Evolutionary conservation across 2,113 vertebrate genomes (phyloP), one percentile per base, ranked within the genome.

Genomic region (Sigmodon hispidus): DNA sequence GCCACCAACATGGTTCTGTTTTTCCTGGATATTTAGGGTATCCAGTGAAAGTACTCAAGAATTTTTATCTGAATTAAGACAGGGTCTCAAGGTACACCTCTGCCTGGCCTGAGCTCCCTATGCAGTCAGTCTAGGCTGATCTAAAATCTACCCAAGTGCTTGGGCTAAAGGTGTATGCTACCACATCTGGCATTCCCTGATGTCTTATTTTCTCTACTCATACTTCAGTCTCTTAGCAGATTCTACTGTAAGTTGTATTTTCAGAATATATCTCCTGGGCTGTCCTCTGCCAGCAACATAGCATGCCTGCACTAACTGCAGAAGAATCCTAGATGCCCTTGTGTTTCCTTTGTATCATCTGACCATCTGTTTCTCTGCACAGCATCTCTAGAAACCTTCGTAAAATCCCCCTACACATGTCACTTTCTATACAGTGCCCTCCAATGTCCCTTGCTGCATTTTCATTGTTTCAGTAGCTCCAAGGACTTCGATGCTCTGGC

Each of bases 31-130:
- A 63, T 91, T 67, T 43, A 4, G 45, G 11, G 36, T 94, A 50
- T 89, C 55, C 79, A 40, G 19, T 69, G 34, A 34, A 86, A 92
- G 22, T 43, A 75, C 65, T 76, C 87, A 70, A 65, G 50, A 89
- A 83, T 84, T 73, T 92, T 93, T 84, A 16, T 84, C 34, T 61
- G 80, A 83, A 43, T 61, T 61, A 83, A 81, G 55, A 43, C 55
- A 43, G 57, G 80, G 7, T 76, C 11, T 31, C 26, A 31, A 17
- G 26, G 15, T 48, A 7, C 7, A 17, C 24, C n/a, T 61, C 24
- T 61, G 9, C 13, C 24, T 40, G 24, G 24, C n/a, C n/a, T 61
- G 80, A 61, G 19, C 4, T 61, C n/a, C 16, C n/a, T 43, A 19
- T 29, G 80, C 26, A 83, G n/a, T 43, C 26, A 83, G n/a, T 43